phyloP scores from a whole-genome alignment of 1,140 invertebrate species.

The Calephelis nemesis region DNA sequence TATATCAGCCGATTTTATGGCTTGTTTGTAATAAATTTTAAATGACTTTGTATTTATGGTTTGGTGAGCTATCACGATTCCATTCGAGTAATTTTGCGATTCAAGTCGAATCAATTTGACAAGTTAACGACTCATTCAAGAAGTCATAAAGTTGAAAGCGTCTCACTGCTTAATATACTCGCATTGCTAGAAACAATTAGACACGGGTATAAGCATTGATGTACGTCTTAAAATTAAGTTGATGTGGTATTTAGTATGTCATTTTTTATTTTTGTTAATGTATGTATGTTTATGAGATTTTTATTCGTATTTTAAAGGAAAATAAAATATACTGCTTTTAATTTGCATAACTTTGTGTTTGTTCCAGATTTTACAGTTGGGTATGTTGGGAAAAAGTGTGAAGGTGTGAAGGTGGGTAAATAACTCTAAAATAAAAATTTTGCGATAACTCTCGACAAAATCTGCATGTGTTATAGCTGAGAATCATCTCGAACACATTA shows the following conservation, averaged over 20 bases:
- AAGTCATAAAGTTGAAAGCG: slow-evolving; percentile 70
- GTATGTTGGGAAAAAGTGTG: no score
- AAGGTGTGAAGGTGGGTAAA: no score
- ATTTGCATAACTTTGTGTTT: no score
- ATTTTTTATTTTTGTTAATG: slow-evolving; percentile 17
- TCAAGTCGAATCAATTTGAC: slow-evolving; percentile 67
- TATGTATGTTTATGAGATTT: not conserved
- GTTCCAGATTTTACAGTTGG: no score
- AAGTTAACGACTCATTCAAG: slow-evolving; percentile 73
- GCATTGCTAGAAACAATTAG: slow-evolving; percentile 77
- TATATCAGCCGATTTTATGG: not conserved
- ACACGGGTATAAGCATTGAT: slow-evolving; percentile 63
- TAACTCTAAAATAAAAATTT: no score
- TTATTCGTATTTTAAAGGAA: no score
- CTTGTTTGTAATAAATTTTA: not conserved
- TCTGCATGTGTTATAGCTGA: no score
- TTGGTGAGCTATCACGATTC: slow-evolving; percentile 19
- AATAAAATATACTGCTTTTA: no score
- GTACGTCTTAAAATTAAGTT: slow-evolving; percentile 20
- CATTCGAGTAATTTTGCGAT: slow-evolving; percentile 53
- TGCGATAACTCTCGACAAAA: no score
- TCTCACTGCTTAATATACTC: slow-evolving; percentile 75
- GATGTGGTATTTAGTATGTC: slow-evolving; percentile 37
- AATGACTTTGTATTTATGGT: slow-evolving; percentile 11
- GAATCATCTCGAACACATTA: no score